Conservation (phyloP, 2,113 vertebrate species). For the Atherinomorus stipes region DNA sequence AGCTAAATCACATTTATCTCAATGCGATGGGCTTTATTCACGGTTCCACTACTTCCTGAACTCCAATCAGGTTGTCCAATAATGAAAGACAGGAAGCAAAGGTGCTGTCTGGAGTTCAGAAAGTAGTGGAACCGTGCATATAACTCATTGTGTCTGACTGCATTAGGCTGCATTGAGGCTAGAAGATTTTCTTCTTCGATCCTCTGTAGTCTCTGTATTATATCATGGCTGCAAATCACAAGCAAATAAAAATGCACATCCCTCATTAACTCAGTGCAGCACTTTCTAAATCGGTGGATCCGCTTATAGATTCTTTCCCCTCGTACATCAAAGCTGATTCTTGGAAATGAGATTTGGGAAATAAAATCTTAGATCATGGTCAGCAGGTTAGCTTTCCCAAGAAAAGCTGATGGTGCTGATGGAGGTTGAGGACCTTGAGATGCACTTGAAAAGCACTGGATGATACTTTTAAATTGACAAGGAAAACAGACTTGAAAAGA, state of each 20-base stretch:
- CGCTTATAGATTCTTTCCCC: not conserved
- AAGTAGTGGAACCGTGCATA: no score
- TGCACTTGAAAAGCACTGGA: not conserved
- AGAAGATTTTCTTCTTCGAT: not conserved
- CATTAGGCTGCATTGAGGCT: not conserved
- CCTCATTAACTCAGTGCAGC: not conserved
- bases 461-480: not conserved
- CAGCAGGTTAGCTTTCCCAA: not conserved
- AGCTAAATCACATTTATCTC: not conserved
- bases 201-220: conserved; percentile 3
- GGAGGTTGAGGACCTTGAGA: not conserved
- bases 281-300: no score
- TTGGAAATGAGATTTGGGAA: not conserved
- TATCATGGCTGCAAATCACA: not conserved
- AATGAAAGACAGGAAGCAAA: no score
- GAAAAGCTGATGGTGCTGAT: not conserved
- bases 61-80: no score
- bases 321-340: not conserved
- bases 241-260: not conserved
- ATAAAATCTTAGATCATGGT: not conserved
- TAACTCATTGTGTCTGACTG: not conserved
- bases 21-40: no score
- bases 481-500: not conserved
- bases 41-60: no score
- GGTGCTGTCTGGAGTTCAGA: no score